These are phyloP conservation scores for Holacanthella duospinosa DNA, from an alignment of 2,888 invertebrate species.

Conservation along the genomic window DNA sequence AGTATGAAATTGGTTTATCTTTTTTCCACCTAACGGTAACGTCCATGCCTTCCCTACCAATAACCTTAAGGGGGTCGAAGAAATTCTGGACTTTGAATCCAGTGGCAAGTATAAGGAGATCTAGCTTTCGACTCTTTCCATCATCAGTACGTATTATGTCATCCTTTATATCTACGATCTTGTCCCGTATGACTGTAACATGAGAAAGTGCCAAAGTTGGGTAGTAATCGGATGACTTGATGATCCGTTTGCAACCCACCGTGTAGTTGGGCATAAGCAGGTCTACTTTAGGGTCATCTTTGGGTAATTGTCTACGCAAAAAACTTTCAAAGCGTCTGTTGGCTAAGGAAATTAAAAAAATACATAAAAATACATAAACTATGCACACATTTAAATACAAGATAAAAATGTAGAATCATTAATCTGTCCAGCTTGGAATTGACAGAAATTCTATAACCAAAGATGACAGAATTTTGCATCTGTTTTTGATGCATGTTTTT, in stretches of 20 bases:
- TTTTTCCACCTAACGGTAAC: conserved; percentile 23
- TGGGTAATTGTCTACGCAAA: neutral
- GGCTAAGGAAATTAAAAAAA: neutral
- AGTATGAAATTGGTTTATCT: conserved; percentile 19
- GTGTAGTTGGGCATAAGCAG: conserved; percentile 22
- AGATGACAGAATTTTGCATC: too few species aligned
- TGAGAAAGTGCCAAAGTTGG: conserved; percentile 18
- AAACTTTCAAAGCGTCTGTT: neutral
- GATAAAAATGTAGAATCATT: too few species aligned
- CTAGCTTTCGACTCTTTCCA: neutral
- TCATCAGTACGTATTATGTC: neutral
- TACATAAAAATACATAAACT: too few species aligned
- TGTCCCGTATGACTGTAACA: conserved; percentile 12
- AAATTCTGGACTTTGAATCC: conserved; percentile 31
- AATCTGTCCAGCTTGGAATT: too few species aligned
- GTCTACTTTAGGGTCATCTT: neutral
- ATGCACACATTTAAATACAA: too few species aligned
- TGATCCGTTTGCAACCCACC: conserved; percentile 29
- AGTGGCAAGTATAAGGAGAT: conserved; percentile 27
- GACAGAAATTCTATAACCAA: too few species aligned
- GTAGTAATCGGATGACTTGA: conserved; percentile 23
- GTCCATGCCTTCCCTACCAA: conserved; percentile 14
- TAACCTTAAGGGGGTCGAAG: conserved; percentile 24
- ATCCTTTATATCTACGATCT: neutral
- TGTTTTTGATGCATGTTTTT: too few species aligned